A percentile compares a stretch with the other conserved stretches of the same genome.
These are phyloP conservation scores for Prionailurus bengalensis DNA, from an alignment of 2,113 vertebrate species.

Conservation along the genomic window DNA sequence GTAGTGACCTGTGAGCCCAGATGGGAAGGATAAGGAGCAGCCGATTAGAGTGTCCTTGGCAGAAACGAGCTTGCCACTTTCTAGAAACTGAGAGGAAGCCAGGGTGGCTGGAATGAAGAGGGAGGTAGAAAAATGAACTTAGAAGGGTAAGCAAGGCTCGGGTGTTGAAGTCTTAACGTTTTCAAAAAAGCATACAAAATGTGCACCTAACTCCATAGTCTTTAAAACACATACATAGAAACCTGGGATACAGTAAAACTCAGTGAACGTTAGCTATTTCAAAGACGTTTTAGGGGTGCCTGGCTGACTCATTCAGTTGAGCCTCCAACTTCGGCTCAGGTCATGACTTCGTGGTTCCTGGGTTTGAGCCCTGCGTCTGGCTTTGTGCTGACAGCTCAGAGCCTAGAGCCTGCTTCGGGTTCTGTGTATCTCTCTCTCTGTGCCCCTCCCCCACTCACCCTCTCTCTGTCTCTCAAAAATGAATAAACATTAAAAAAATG, in stretches of 20 bases:
- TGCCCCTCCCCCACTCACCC: too few species aligned
- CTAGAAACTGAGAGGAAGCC: not conserved
- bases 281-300: not conserved
- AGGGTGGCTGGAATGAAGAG: not conserved
- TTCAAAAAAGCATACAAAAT: not conserved
- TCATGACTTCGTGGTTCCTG: too few species aligned
- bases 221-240: not conserved
- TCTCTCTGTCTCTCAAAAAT: too few species aligned
- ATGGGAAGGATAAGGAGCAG: not conserved
- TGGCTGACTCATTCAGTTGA: too few species aligned
- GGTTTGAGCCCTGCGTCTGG: too few species aligned
- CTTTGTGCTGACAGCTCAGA: too few species aligned
- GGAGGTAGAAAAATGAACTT: not conserved
- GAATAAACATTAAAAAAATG: too few species aligned
- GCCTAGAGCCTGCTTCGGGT: too few species aligned
- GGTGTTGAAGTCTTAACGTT: not conserved
- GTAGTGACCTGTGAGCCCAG: not conserved
- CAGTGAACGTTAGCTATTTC: not conserved
- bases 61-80: conserved; percentile 9
- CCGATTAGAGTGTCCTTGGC: not conserved
- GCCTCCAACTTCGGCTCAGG: too few species aligned
- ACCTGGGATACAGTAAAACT: not conserved
- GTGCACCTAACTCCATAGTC: not conserved
- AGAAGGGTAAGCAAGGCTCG: not conserved
- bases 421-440: too few species aligned